A percentile compares a stretch with the other conserved stretches of the same genome.
These are phyloP conservation scores for Sinocyclocheilus grahami DNA, from an alignment of 2,113 vertebrate species.

Conservation along the genomic window DNA sequence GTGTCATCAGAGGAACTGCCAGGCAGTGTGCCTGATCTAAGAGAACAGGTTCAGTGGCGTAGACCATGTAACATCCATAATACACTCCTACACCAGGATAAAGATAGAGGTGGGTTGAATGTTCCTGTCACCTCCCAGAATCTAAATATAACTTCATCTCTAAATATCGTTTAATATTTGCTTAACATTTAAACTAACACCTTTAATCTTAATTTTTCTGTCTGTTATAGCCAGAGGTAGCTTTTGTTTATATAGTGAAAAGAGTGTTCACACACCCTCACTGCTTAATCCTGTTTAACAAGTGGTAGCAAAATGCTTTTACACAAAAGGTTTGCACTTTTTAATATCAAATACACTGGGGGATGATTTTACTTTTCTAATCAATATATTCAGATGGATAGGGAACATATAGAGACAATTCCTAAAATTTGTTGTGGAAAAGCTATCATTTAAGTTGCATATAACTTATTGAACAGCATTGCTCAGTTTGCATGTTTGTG, in stretches of 20 bases:
- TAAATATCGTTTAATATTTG: not conserved
- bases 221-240: not conserved
- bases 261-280: not conserved
- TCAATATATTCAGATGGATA: not conserved
- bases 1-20: conserved; percentile 69
- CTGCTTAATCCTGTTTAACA: not conserved
- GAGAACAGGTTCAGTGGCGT: conserved; percentile 63
- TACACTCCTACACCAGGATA: conserved; percentile 65
- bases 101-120: conserved; percentile 69
- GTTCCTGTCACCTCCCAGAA: not conserved
- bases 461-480: not conserved
- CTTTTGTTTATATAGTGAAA: not conserved
- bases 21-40: conserved; percentile 71
- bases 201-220: too few relatives aligned
- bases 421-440: not conserved
- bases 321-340: not conserved
- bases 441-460: not conserved
- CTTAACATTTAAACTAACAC: too few relatives aligned
- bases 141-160: not conserved
- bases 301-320: not conserved
- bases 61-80: conserved; percentile 67
- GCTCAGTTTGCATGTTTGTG: not conserved
- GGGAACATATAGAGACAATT: not conserved
- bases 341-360: too few relatives aligned
- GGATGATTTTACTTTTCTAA: not conserved